These are phyloP conservation scores for Tetheella fluctuosa DNA, from an alignment of 2,888 invertebrate genomes.

Conservation along the genomic window DNA sequence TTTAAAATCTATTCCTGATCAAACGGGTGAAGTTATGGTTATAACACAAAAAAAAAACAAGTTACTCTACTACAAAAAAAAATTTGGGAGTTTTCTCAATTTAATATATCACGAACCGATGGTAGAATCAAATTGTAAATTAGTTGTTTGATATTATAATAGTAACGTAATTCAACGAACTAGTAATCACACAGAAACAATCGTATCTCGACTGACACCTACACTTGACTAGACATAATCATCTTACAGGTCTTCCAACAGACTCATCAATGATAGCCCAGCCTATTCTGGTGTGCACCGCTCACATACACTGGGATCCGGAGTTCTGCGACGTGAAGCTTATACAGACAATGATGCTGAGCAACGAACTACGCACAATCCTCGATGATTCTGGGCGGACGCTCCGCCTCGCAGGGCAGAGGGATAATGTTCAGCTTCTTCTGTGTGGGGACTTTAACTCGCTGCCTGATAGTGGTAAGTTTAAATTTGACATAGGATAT, in stretches of 20 bases:
- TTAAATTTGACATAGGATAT: not conserved
- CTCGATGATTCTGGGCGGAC: conserved; percentile 93
- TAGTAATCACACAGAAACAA: not conserved
- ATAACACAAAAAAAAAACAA: too few relatives aligned
- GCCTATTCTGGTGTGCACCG: conserved; percentile 97
- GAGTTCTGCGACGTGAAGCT: conserved; percentile 99
- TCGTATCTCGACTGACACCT: not conserved
- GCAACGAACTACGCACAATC: conserved; percentile 95
- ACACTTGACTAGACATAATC: conserved; percentile 2
- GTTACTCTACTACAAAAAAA: too few relatives aligned
- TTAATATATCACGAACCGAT: too few relatives aligned
- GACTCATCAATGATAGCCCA: conserved; percentile 91
- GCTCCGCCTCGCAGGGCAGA: conserved; percentile 88
- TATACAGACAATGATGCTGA: conserved; percentile 99
- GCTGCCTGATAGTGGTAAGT: conserved; percentile 95
- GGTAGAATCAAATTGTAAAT: too few relatives aligned
- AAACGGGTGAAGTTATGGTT: too few relatives aligned
- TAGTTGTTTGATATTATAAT: too few relatives aligned
- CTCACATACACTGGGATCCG: conserved; percentile 99
- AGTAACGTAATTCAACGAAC: too few relatives aligned
- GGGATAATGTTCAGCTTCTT: conserved; percentile 94
- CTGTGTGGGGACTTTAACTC: conserved; percentile 99
- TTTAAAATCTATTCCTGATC: too few relatives aligned
- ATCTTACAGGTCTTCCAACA: conserved; percentile 85
- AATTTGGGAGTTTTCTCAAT: too few relatives aligned